Evolutionary conservation across 2,113 vertebrate species (phyloP).

Genomic region (Trematocara unimaculatum): DNA sequence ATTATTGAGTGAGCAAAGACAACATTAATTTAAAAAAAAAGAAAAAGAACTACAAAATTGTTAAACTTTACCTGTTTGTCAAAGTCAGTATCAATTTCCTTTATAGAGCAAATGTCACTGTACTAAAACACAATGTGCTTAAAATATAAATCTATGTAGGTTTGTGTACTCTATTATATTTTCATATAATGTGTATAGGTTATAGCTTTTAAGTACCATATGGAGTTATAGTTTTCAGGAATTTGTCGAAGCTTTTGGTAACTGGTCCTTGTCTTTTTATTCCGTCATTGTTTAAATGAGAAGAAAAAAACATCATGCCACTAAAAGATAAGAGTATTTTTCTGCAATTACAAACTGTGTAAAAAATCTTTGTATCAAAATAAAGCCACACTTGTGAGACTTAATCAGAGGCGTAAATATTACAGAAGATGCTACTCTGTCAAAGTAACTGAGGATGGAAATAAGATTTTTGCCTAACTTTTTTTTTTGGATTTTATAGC

Average conservation of each 20-base stretch:
- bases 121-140: not conserved
- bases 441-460: not conserved
- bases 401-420: rapidly evolving
- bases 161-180: not conserved
- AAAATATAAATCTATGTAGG: not conserved
- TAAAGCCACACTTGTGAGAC: not conserved
- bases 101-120: not conserved
- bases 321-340: not conserved
- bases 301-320: not conserved
- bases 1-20: not conserved
- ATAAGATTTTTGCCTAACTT: not conserved
- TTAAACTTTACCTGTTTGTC: not conserved
- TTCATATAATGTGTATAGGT: rapidly evolving
- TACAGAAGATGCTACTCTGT: not conserved
- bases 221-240: not conserved
- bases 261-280: not conserved
- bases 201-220: not conserved
- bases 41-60: not conserved
- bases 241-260: rapidly evolving
- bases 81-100: not conserved
- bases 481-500: not conserved
- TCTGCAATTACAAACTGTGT: not conserved
- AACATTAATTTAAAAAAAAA: rapidly evolving
- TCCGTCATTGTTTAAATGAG: rapidly evolving
- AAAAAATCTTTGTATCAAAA: not conserved